phyloP scores from a whole-genome alignment of 2,797 vertebrate genomes.

The Coracias cyanogaster region DNA sequence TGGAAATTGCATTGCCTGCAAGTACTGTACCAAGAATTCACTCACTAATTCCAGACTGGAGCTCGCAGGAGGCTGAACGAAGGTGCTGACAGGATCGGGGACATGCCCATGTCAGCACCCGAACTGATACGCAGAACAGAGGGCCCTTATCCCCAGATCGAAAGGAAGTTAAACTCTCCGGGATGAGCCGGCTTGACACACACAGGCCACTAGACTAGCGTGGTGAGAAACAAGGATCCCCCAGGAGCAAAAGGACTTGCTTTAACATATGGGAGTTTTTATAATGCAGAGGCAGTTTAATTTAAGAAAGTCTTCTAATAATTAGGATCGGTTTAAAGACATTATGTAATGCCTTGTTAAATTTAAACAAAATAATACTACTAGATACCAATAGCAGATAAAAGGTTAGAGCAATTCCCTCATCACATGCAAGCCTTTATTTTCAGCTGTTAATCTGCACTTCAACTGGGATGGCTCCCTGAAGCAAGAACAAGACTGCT shows the following conservation, averaged over 20 bases:
- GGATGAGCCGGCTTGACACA: background rate
- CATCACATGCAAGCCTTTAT: background rate
- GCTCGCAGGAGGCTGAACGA: background rate
- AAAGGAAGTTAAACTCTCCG: background rate
- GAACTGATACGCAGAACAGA: background rate
- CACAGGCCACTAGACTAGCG: accelerated
- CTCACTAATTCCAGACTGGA: background rate
- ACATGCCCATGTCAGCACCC: background rate
- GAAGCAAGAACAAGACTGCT: background rate
- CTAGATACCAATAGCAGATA: background rate
- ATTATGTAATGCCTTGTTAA: background rate
- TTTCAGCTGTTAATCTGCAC: background rate
- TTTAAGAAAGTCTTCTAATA: background rate
- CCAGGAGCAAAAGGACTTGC: background rate
- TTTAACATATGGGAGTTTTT: background rate
- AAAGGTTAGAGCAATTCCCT: background rate
- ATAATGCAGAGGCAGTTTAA: background rate
- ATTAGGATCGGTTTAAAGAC: background rate
- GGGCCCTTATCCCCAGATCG: background rate
- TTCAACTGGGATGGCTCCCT: background rate
- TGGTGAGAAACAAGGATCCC: background rate
- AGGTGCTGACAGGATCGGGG: background rate
- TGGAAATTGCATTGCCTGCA: background rate
- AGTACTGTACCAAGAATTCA: background rate
- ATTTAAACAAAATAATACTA: background rate